phyloP scores from a whole-genome alignment of 1,140 invertebrate species.

The Nasonia vitripennis region DNA sequence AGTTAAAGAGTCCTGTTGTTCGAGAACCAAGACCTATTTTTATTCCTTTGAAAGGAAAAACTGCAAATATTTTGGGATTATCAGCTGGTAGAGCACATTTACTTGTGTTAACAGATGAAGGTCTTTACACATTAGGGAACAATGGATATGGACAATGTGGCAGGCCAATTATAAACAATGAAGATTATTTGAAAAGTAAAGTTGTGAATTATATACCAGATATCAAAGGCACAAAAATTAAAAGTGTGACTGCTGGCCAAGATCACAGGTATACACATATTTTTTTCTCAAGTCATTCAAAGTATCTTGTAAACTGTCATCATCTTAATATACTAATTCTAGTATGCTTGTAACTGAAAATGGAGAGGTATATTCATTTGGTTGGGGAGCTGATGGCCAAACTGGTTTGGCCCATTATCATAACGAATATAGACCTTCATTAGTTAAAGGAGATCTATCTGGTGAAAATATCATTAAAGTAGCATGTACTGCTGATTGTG shows the following conservation, averaged over 20 bases:
- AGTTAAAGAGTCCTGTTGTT: constrained; percentile 83
- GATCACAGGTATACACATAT: constrained; percentile 82
- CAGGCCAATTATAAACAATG: constrained; percentile 84
- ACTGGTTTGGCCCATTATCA: constrained; percentile 88
- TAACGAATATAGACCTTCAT: constrained; percentile 77
- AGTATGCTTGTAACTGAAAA: constrained; percentile 88
- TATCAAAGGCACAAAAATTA: constrained; percentile 80
- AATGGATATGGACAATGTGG: constrained; percentile 97
- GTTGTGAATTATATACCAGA: constrained; percentile 80
- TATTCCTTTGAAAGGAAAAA: constrained; percentile 80
- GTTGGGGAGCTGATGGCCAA: constrained; percentile 96
- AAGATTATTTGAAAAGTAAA: constrained; percentile 83
- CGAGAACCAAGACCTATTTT: constrained; percentile 85
- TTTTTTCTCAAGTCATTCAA: not conserved
- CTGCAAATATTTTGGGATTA: constrained; percentile 77
- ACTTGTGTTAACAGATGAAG: constrained; percentile 86
- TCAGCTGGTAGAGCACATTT: constrained; percentile 92
- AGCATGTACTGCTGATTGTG: constrained; percentile 88
- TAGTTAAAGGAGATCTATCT: constrained; percentile 88
- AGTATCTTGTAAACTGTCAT: not conserved
- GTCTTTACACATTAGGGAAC: constrained; percentile 91
- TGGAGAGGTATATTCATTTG: constrained; percentile 91
- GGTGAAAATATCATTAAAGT: constrained; percentile 89
- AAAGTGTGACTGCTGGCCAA: constrained; percentile 85
- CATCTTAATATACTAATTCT: not conserved